phyloP scores from a whole-genome alignment of 2,797 vertebrate genomes.

The Carcharodon carcharias region DNA sequence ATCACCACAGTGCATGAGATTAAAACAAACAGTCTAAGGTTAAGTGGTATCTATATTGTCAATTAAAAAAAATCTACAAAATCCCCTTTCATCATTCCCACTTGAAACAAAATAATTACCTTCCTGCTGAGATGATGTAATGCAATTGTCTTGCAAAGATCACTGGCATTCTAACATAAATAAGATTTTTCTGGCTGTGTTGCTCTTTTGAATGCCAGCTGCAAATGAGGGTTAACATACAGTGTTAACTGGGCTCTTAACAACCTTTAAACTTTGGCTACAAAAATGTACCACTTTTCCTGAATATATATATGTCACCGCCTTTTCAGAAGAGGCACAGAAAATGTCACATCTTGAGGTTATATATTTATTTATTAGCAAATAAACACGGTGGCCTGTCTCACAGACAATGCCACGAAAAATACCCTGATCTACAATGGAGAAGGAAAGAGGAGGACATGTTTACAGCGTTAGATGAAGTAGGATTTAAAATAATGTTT shows the following conservation, averaged over 20 bases:
- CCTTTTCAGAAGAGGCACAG: not conserved
- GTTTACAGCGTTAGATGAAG: not conserved
- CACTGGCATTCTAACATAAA: not conserved
- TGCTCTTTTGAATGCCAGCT: not conserved
- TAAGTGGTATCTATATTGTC: not conserved
- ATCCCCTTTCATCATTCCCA: not conserved
- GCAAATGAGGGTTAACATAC: not conserved
- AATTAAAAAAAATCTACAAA: not conserved
- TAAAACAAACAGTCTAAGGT: not conserved
- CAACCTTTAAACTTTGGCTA: not conserved
- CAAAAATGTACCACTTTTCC: conserved; percentile 6
- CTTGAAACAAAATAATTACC: conserved; percentile 2
- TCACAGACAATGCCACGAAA: not conserved
- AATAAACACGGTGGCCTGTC: not conserved
- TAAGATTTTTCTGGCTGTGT: not conserved
- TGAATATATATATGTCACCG: not conserved
- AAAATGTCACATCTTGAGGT: not conserved
- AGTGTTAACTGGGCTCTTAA: not conserved
- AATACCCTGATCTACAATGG: not conserved
- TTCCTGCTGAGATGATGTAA: not conserved
- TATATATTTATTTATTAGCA: not conserved
- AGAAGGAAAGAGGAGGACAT: not conserved
- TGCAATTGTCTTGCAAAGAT: not conserved
- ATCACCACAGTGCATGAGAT: not conserved
- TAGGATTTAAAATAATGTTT: not conserved